These are phyloP conservation scores for Pelecanoides urinatrix DNA, from an alignment of 2,113 vertebrate genomes.

Conservation along the genomic window DNA sequence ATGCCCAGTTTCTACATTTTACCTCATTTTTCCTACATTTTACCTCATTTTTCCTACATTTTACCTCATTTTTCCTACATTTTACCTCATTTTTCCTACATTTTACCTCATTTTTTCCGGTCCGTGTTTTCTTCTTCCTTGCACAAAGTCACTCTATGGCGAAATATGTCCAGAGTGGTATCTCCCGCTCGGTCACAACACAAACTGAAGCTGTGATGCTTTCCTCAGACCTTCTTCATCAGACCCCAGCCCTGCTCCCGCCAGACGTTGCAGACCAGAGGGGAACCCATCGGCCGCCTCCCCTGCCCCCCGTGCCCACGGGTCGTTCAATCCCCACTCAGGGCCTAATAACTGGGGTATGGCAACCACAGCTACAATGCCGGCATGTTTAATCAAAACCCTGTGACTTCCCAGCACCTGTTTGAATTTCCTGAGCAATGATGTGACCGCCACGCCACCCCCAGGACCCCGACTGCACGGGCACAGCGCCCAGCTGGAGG, in stretches of 20 bases:
- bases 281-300: neutral
- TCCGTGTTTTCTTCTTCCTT: neutral
- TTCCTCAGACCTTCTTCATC: neutral
- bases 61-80: neutral
- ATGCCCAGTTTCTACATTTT: neutral
- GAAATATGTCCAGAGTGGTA: fast-evolving
- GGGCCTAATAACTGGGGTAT: neutral
- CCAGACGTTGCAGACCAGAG: neutral
- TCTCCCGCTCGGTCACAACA: neutral
- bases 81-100: neutral
- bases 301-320: neutral
- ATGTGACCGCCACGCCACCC: neutral
- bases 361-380: neutral
- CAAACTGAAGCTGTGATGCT: neutral
- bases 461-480: fast-evolving
- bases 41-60: neutral
- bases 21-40: neutral
- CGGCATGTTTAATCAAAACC: neutral
- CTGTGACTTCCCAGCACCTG: neutral
- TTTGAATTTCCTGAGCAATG: neutral
- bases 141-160: neutral
- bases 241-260: neutral
- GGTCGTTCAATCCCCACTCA: neutral
- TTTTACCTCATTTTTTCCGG: neutral
- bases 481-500: neutral